phyloP scores from a whole-genome alignment of 1,140 invertebrate species.

The Tetragnatha versicolor region DNA sequence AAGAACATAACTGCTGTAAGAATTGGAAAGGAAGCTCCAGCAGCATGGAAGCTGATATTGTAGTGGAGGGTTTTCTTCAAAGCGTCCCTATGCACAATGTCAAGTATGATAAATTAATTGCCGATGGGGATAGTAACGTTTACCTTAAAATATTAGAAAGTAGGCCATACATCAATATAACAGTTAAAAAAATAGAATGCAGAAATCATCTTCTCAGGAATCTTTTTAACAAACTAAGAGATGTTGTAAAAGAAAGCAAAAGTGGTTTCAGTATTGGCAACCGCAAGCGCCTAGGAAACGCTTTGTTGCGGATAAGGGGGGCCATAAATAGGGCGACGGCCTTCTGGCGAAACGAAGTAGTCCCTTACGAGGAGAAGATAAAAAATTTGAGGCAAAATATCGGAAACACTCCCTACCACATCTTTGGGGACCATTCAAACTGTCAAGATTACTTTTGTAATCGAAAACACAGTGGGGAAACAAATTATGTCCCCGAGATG shows the following conservation, averaged over 20 bases:
- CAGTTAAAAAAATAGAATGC: constrained; percentile 63
- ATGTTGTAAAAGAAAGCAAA: constrained; percentile 42
- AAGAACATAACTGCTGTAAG: constrained; percentile 59
- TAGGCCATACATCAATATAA: constrained; percentile 59
- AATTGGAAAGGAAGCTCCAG: constrained; percentile 62
- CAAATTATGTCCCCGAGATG: constrained; percentile 58
- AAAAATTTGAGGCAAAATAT: constrained; percentile 58
- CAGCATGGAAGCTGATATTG: constrained; percentile 64
- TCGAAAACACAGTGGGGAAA: constrained; percentile 49
- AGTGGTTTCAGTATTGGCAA: constrained; percentile 56
- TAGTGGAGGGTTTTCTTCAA: constrained; percentile 63
- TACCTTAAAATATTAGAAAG: constrained; percentile 60
- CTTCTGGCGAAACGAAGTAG: constrained; percentile 36
- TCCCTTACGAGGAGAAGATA: constrained; percentile 21
- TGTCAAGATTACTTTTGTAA: constrained; percentile 59
- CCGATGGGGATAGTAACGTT: constrained; percentile 65
- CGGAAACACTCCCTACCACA: constrained; percentile 59
- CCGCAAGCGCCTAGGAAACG: constrained; percentile 44
- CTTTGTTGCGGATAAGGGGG: constrained; percentile 51
- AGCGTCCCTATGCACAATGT: constrained; percentile 62
- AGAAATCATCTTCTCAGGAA: constrained; percentile 61
- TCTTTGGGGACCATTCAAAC: constrained; percentile 68
- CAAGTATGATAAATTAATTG: constrained; percentile 63
- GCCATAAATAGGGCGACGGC: constrained; percentile 53
- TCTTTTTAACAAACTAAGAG: constrained; percentile 60